Base-by-base conservation (phyloP, 2,888 invertebrate species). In the Lottia scabra region DNA sequence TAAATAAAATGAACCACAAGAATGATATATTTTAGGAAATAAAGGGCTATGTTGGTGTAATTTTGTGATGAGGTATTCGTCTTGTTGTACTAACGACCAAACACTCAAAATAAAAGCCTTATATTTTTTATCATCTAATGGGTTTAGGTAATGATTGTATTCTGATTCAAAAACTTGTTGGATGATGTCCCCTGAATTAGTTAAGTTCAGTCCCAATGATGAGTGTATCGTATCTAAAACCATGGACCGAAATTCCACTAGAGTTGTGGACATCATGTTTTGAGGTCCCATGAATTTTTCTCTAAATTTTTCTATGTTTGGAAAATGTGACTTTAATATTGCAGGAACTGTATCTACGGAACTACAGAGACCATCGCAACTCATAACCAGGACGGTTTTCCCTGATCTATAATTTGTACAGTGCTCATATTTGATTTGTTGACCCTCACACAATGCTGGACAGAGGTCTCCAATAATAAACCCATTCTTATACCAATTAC, bases 1-100 rank as follows among this genome's bases (percentile, higher is more conserved):
- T 19, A 92, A 92, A 87, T 93, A 94, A 81, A 93, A 91, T 3
- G 92, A 90, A 0, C 94, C 94, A 87, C 94, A 94, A 0, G 93
- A 92, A 8, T 93, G 93, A 65, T 93, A 88, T 43, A 93, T 86
- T 80, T 92, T 92, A 1, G 94, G 94, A 82, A 94, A 93, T 67
- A 93, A 90, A 76, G 92, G 92, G 79, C 91, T 90, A 75, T 92
- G 92, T 46, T 92, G 91, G 87, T 92, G 93, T 67, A 93, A 87
- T 64, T 91, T 90, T 46, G 92, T 91, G 66, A 93, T 89, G 3
- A 93, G 85, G 87, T 93, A 94, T 86, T 94, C 94, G 84, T 93
- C 92, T 81, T 93, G 93, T 83, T 93, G 92, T 0, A 93, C 83
- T 30, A 94, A 88, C 62, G 91, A 88, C 93, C 93, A 93, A 6